Evolutionary conservation across 2,888 invertebrate genomes (phyloP), one percentile per base, ranked within the genome.

Genomic region (Ariolimax columbianus): DNA sequence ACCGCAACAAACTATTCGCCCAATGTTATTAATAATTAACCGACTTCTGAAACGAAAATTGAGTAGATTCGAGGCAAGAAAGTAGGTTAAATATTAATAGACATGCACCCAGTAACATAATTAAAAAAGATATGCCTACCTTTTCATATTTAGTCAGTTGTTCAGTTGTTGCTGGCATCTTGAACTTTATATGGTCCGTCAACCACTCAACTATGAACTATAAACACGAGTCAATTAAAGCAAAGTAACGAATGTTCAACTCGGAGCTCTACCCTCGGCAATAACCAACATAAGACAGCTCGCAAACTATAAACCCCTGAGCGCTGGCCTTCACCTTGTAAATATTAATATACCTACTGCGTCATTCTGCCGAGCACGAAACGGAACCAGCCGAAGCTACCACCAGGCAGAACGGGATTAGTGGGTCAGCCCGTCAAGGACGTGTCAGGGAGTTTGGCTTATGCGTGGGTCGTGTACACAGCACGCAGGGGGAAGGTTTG

Each of bases 141-240:
- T 70, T 80, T 30, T 70, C 80, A 47, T 80, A 80, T 68, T 80
- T 80, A 1, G 80, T 70, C 47, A 80, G 80, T 43, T 80, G 68
- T 14, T 80, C 80, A 2, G 33, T 80, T 47, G 80, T 68, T 70
- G 80, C 68, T 70, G 80, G 80, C 80, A 80, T 80, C 36, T 70
- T 80, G 51, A 14, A 80, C 19, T 30, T 30, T 79, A 30, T n/a
- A 75, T 30, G 0, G 4, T 75, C 73, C 73, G 30, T 14, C 14
- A 30, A 30, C 14, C 73, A 47, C 73, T 75, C 73, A 75, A 75
- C 73, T 47, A 7, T 47, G 30, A 75, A 75, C 38, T 38, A 70
- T 72, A 30, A 72, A 17, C 38, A 72, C 40, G 23, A 72, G 38
- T 72, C 1, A 26, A 40, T 4, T 40, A 40, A 68, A 23, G 38